Conservation (phyloP, 2,888 invertebrate genomes). For the Azorinus chamasolen region DNA sequence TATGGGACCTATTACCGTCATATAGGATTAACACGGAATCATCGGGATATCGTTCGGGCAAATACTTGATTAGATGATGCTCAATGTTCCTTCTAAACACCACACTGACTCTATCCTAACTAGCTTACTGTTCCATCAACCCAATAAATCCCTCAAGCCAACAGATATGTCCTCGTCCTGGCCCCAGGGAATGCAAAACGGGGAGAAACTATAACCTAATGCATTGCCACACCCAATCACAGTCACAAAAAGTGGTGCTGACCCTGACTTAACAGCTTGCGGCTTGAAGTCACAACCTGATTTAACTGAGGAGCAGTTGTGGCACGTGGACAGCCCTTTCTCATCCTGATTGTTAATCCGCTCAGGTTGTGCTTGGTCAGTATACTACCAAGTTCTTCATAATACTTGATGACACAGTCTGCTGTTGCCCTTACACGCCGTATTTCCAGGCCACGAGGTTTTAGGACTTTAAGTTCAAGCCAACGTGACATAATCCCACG, state of each 20-base stretch:
- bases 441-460: background rate
- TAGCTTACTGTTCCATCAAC: background rate
- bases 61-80: too few relatives aligned
- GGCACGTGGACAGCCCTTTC: slow-evolving; percentile 38
- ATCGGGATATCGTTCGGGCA: too few relatives aligned
- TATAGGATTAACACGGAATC: too few relatives aligned
- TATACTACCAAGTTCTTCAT: too few relatives aligned
- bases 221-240: too few relatives aligned
- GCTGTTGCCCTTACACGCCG: background rate
- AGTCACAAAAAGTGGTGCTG: too few relatives aligned
- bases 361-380: slow-evolving; percentile 39
- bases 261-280: slow-evolving; percentile 5
- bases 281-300: slow-evolving; percentile 4
- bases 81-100: too few relatives aligned
- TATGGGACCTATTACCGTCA: too few relatives aligned
- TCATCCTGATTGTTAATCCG: slow-evolving; percentile 60
- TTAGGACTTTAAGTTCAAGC: background rate
- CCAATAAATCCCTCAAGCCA: background rate
- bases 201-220: too few relatives aligned
- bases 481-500: background rate
- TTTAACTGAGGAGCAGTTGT: slow-evolving; percentile 15
- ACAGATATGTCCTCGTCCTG: too few relatives aligned
- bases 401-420: background rate
- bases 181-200: too few relatives aligned
- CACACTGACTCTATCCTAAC: background rate